Conservation (phyloP, 2,797 vertebrate species). For the Melanotaenia trifasciata region DNA sequence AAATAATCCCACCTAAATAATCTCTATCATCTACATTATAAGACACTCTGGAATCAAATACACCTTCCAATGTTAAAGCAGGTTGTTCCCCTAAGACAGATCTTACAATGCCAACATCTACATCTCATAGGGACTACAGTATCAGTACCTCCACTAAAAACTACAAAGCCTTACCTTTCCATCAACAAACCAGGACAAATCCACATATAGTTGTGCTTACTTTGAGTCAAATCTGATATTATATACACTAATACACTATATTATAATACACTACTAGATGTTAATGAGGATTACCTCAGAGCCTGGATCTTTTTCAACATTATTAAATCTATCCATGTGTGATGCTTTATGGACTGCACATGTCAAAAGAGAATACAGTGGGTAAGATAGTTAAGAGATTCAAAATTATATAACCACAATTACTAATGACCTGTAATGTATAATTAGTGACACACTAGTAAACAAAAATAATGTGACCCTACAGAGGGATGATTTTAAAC, state of each 20-base stretch:
- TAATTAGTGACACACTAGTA: not conserved
- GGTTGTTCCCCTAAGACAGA: not conserved
- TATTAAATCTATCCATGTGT: conserved; percentile 28
- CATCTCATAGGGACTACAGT: conserved; percentile 23
- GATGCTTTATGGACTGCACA: conserved; percentile 21
- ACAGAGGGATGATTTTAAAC: not conserved
- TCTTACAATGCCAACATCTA: conserved; percentile 18
- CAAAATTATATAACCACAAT: conserved; percentile 24
- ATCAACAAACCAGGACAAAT: conserved; percentile 60
- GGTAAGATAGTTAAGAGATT: conserved; percentile 14
- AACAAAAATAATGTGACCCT: not conserved
- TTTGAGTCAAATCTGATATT: conserved; percentile 3
- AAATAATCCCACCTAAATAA: not conserved
- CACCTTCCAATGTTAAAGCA: not conserved
- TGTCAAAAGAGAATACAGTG: conserved; percentile 8
- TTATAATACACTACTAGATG: conserved; percentile 28
- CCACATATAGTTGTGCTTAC: conserved; percentile 50
- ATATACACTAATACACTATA: not conserved
- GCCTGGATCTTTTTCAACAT: conserved; percentile 13
- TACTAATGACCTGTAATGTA: conserved; percentile 11
- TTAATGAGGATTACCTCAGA: conserved; percentile 3
- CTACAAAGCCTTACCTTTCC: conserved; percentile 65
- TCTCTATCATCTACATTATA: not conserved
- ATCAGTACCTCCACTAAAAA: conserved; percentile 9
- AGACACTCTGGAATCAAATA: conserved; percentile 2